Evolutionary conservation across 2,797 vertebrate species (phyloP).

Genomic region (Gallinago solitaria): DNA sequence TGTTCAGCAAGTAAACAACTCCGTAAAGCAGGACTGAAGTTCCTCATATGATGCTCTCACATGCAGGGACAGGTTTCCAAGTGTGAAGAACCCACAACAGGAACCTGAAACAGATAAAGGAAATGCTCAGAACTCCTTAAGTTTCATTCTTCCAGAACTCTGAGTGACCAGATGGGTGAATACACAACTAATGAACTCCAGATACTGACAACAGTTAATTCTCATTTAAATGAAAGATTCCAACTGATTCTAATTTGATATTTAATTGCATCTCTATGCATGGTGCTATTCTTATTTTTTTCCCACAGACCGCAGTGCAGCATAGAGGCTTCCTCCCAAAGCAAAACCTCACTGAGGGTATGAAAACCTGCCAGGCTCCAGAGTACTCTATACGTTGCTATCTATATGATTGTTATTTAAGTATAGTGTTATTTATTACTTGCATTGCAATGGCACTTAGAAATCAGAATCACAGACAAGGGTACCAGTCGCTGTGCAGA

Average conservation of each 20-base stretch:
- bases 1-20: background rate
- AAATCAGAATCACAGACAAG: background rate
- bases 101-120: background rate
- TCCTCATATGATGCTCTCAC: background rate
- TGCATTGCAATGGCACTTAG: background rate
- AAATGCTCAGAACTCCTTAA: background rate
- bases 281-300: background rate
- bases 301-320: background rate
- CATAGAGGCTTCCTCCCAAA: background rate
- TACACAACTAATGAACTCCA: background rate
- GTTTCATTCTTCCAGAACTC: background rate
- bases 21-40: background rate
- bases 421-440: background rate
- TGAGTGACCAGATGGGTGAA: background rate
- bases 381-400: no score
- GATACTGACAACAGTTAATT: background rate
- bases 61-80: background rate
- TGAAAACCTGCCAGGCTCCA: background rate
- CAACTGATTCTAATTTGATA: background rate
- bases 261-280: background rate
- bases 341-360: background rate
- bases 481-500: background rate
- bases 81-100: background rate
- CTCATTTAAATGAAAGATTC: background rate
- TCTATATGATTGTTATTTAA: background rate